Conservation (phyloP, 2,888 invertebrate species). For the Ctena decussata region DNA sequence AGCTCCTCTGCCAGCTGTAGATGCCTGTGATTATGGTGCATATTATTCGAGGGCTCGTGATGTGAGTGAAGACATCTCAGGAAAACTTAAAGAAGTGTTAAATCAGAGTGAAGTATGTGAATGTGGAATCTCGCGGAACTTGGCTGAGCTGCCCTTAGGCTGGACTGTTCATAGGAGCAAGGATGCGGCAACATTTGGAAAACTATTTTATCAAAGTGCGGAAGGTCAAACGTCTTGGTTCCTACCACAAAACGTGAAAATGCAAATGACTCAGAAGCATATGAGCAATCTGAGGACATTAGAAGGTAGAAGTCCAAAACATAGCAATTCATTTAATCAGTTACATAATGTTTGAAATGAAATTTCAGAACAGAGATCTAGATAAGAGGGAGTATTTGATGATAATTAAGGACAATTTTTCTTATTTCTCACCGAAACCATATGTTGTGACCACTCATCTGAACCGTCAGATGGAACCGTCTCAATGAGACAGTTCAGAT, state of each 20-base stretch:
- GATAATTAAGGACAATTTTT: too few species aligned
- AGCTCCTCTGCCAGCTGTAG: slow-evolving; percentile 62
- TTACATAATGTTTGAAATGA: not conserved
- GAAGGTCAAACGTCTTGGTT: slow-evolving; percentile 75
- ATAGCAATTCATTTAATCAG: not conserved
- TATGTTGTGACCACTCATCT: too few species aligned
- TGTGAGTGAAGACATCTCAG: slow-evolving; percentile 66
- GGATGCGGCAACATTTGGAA: slow-evolving; percentile 64
- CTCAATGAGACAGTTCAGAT: too few species aligned
- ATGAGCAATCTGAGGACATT: slow-evolving; percentile 46
- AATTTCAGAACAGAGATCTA: too few species aligned
- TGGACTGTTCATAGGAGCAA: slow-evolving; percentile 80
- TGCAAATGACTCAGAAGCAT: slow-evolving; percentile 66
- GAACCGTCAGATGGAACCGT: too few species aligned
- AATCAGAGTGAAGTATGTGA: slow-evolving; percentile 76
- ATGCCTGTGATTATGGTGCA: slow-evolving; percentile 44
- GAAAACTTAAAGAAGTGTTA: slow-evolving; percentile 71
- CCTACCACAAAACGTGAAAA: slow-evolving; percentile 69
- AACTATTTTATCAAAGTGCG: slow-evolving; percentile 74
- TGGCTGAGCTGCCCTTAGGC: slow-evolving; percentile 72
- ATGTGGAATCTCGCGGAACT: slow-evolving; percentile 74
- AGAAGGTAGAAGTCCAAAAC: slow-evolving; percentile 9
- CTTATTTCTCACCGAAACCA: too few species aligned
- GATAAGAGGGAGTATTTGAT: too few species aligned
- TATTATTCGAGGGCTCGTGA: slow-evolving; percentile 73